These are phyloP conservation scores for Athalia cordata DNA, from an alignment of 2,888 invertebrate genomes.

Conservation along the genomic window DNA sequence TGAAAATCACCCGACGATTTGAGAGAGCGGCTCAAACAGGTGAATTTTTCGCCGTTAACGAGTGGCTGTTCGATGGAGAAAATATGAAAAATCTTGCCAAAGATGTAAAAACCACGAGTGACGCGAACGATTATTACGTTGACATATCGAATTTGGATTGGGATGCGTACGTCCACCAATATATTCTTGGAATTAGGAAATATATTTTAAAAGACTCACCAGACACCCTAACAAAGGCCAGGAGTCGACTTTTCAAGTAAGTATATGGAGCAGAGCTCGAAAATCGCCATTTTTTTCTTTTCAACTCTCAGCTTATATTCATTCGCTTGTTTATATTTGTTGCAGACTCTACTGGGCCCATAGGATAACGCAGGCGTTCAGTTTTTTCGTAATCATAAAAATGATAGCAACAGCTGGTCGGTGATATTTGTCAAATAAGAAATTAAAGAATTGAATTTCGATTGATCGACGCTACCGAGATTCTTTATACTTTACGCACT, in stretches of 20 bases:
- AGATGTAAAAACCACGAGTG: slow-evolving; percentile 75
- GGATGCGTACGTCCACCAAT: slow-evolving; percentile 86
- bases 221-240: slow-evolving; percentile 79
- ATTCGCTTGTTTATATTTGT: slow-evolving; percentile 54
- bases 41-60: slow-evolving; percentile 89
- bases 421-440: slow-evolving; percentile 56
- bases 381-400: slow-evolving; percentile 77
- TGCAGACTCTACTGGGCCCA: slow-evolving; percentile 83
- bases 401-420: slow-evolving; percentile 66
- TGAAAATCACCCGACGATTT: slow-evolving; percentile 88
- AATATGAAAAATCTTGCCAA: slow-evolving; percentile 79
- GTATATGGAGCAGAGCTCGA: slow-evolving; percentile 47
- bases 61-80: slow-evolving; percentile 86
- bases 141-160: slow-evolving; percentile 83
- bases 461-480: slow-evolving; percentile 5
- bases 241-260: slow-evolving; percentile 81
- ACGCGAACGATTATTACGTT: slow-evolving; percentile 80
- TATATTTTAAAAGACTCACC: slow-evolving; percentile 87
- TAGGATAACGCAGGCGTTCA: slow-evolving; percentile 78
- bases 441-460: neutral
- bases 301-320: slow-evolving; percentile 32
- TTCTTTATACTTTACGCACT: slow-evolving; percentile 10
- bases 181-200: slow-evolving; percentile 88
- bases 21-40: slow-evolving; percentile 86
- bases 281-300: slow-evolving; percentile 6